Percentiles rank a stretch among this genome's conserved stretches.
Evolutionary conservation across 2,113 vertebrate species (phyloP).

Genomic region (Trochalopteron elliotii): DNA sequence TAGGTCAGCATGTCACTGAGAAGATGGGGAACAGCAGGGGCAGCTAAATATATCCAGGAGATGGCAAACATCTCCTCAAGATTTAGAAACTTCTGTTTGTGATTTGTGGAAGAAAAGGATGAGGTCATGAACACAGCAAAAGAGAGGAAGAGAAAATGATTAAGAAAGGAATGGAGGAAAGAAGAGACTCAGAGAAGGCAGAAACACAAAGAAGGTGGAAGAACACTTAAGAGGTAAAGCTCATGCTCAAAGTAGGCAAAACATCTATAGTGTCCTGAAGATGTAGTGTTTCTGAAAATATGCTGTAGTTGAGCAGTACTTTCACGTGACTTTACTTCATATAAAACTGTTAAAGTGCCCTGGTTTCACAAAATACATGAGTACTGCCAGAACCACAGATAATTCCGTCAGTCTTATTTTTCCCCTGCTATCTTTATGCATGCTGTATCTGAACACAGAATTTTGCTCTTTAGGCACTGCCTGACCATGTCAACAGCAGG

Average conservation of each 20-base stretch:
- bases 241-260: background rate
- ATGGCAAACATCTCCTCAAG: background rate
- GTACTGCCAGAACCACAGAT: background rate
- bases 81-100: slow-evolving; percentile 27
- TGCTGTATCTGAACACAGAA: background rate
- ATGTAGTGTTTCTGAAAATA: background rate
- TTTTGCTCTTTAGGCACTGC: slow-evolving; percentile 12
- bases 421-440: background rate
- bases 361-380: background rate
- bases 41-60: slow-evolving; percentile 3
- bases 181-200: background rate
- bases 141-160: background rate
- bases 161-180: background rate
- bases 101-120: slow-evolving; percentile 15
- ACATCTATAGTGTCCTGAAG: background rate
- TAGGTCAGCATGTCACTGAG: background rate
- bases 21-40: background rate
- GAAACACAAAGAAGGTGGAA: background rate
- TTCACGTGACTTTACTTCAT: background rate
- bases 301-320: background rate
- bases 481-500: slow-evolving; percentile 52
- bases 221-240: background rate
- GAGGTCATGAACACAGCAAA: background rate
- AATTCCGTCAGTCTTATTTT: background rate
- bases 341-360: background rate